A percentile compares a stretch with the other conserved stretches of the same genome.
phyloP scores from a whole-genome alignment of 2,888 invertebrate species.

The Chymomyza procnemis region DNA sequence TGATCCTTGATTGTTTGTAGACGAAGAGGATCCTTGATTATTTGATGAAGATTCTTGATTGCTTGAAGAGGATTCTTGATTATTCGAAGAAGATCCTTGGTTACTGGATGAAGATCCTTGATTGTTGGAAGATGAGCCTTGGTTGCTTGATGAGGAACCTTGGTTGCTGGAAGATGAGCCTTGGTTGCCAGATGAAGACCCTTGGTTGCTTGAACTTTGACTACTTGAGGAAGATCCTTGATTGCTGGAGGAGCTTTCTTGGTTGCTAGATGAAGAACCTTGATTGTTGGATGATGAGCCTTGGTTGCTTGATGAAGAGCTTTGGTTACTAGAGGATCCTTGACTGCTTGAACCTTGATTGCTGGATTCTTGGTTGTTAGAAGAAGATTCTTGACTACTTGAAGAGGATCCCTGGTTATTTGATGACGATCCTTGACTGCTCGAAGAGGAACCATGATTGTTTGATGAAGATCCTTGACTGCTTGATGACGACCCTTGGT shows the following conservation, averaged over 20 bases:
- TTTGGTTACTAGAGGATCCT: constrained; percentile 6
- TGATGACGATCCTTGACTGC: constrained; percentile 29
- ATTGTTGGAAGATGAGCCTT: neutral
- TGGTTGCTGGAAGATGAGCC: constrained; percentile 21
- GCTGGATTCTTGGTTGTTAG: neutral
- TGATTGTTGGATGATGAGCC: neutral
- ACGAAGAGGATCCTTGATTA: neutral
- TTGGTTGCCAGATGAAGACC: constrained; percentile 24
- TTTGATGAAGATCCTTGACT: constrained; percentile 23
- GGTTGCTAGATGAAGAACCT: constrained; percentile 3
- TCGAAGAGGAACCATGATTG: constrained; percentile 25
- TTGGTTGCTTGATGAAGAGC: constrained; percentile 9
- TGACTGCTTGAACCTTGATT: neutral
- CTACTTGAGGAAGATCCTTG: neutral
- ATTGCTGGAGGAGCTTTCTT: neutral
- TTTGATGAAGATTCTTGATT: neutral
- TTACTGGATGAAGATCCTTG: too few relatives aligned
- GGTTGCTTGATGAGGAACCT: constrained; percentile 10
- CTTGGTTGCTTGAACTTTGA: constrained; percentile 25
- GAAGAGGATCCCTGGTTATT: constrained; percentile 15
- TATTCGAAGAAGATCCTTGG: neutral
- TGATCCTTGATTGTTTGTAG: neutral
- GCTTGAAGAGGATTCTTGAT: constrained; percentile 15
- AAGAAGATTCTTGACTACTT: constrained; percentile 24
- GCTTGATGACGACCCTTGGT: neutral